Percentiles rank a stretch among this genome's conserved stretches.
Evolutionary conservation across 2,888 invertebrate species (phyloP).

Genomic region (Tenthredo scrophulariae): DNA sequence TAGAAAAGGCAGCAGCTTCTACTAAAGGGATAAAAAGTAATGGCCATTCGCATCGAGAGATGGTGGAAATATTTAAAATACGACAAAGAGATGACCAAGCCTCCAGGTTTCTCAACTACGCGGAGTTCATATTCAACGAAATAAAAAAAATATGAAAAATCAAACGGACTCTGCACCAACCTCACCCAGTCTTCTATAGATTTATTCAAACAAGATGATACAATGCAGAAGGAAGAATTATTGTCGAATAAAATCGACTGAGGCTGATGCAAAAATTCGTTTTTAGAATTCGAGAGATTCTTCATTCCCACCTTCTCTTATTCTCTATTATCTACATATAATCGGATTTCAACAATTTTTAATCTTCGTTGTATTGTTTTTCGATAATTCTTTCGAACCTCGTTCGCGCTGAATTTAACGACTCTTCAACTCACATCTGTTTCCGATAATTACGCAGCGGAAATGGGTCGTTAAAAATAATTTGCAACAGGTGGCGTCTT

Average conservation of each 20-base stretch:
- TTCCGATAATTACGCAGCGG: slow-evolving; percentile 21
- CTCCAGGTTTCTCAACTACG: background rate
- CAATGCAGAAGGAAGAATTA: background rate
- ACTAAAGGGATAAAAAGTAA: background rate
- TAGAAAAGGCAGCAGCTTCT: slow-evolving; percentile 13
- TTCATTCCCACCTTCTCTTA: background rate
- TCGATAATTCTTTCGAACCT: slow-evolving; percentile 18
- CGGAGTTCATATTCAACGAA: background rate
- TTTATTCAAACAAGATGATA: slow-evolving; percentile 25
- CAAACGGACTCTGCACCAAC: background rate
- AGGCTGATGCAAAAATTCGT: background rate
- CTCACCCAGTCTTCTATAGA: background rate
- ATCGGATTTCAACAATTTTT: background rate
- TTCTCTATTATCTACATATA: background rate
- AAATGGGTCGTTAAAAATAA: slow-evolving; percentile 26
- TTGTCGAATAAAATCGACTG: background rate
- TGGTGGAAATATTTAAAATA: background rate
- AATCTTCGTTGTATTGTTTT: background rate
- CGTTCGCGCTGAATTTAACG: slow-evolving; percentile 3
- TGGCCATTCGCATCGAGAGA: slow-evolving; percentile 13
- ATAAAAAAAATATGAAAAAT: slow-evolving; percentile 1
- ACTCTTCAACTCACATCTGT: slow-evolving; percentile 34
- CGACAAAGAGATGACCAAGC: slow-evolving; percentile 19
- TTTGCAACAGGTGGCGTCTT: slow-evolving; percentile 28
- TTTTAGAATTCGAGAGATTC: background rate